Percentiles rank a stretch among this genome's conserved stretches.
Evolutionary conservation across 2,888 invertebrate genomes (phyloP).

Genomic region (Hipparchia sbordonii): DNA sequence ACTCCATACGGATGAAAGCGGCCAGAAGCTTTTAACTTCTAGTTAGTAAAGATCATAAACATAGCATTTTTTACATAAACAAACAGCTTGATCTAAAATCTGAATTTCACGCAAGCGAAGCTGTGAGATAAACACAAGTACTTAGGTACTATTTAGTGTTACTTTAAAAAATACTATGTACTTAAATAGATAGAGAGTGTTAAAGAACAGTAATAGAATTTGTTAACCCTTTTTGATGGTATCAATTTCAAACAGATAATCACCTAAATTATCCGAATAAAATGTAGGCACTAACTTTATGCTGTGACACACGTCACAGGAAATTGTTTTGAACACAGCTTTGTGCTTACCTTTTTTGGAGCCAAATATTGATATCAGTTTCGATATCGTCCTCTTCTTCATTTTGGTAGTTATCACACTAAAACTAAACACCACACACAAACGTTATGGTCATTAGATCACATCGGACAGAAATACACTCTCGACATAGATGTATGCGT

Average conservation of each 20-base stretch:
- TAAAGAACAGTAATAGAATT: constrained; percentile 3
- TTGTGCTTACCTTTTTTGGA: constrained; percentile 69
- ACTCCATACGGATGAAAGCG: too few species aligned
- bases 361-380: constrained; percentile 74
- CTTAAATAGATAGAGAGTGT: constrained; percentile 4
- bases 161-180: too few species aligned
- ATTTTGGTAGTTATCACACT: constrained; percentile 52
- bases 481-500: constrained; percentile 63
- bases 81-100: neutral
- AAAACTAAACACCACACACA: constrained; percentile 55
- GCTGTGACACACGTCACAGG: too few species aligned
- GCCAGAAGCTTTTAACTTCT: too few species aligned
- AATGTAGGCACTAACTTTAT: too few species aligned
- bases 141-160: too few species aligned
- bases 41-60: too few species aligned
- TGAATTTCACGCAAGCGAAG: neutral
- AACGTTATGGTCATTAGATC: constrained; percentile 65
- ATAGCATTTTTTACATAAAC: neutral
- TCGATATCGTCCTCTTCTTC: constrained; percentile 78
- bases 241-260: too few species aligned
- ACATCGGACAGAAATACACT: constrained; percentile 76
- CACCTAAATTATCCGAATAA: too few species aligned
- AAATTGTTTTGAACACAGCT: neutral
- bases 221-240: neutral
- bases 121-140: neutral